These are phyloP conservation scores for Chaetops frenatus DNA, from an alignment of 2,113 vertebrate species.

Conservation along the genomic window DNA sequence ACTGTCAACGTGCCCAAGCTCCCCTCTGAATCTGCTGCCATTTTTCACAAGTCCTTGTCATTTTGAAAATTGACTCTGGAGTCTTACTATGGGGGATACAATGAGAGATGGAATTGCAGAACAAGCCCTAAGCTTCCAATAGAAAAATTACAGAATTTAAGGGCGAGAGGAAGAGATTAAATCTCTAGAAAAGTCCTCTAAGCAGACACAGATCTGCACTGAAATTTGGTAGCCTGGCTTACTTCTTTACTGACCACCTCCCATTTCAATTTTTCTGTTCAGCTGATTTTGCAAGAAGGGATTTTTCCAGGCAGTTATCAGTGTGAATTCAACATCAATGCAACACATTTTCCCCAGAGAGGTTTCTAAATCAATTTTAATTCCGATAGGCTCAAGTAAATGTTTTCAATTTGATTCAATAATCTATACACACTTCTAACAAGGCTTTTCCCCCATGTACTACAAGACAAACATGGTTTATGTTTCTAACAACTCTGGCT, in stretches of 20 bases:
- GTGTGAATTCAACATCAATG: background rate
- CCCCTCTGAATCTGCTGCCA: background rate
- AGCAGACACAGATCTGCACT: background rate
- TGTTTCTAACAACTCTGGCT: constrained; percentile 19
- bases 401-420: constrained; percentile 67
- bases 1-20: background rate
- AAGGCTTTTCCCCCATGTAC: constrained; percentile 19
- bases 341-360: constrained; percentile 1
- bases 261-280: background rate
- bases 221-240: background rate
- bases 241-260: background rate
- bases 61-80: background rate
- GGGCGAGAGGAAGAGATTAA: background rate
- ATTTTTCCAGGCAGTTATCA: background rate
- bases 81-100: background rate
- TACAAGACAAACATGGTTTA: constrained; percentile 16
- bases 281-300: background rate
- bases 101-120: background rate
- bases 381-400: constrained; percentile 50
- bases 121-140: background rate
- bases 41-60: background rate
- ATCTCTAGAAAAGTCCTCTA: background rate
- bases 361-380: constrained; percentile 54
- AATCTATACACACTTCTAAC: constrained; percentile 58
- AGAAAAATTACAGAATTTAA: background rate